These are phyloP conservation scores for Aphelinus atriplicis DNA, from an alignment of 1,140 invertebrate genomes.

Conservation along the genomic window DNA sequence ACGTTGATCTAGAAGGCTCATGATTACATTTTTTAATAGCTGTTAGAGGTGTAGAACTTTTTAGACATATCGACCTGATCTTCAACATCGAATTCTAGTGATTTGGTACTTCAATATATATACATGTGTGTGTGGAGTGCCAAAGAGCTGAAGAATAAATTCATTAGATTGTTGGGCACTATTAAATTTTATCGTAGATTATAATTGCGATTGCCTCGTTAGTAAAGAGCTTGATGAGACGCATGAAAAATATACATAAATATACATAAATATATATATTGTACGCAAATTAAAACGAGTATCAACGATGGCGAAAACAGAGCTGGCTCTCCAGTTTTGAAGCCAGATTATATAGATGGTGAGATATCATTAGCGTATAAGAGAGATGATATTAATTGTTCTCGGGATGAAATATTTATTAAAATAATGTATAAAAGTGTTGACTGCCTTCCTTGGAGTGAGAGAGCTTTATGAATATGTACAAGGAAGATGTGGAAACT, in stretches of 20 bases:
- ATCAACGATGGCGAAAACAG: not conserved
- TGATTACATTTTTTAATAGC: not conserved
- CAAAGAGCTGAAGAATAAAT: slow-evolving; percentile 13
- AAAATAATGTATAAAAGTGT: slow-evolving; percentile 22
- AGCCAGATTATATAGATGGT: not conserved
- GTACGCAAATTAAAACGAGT: not conserved
- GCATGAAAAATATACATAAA: not conserved
- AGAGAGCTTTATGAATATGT: slow-evolving; percentile 8
- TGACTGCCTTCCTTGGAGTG: slow-evolving; percentile 30
- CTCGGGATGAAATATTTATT: slow-evolving; percentile 2
- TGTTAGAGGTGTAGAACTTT: slow-evolving; percentile 22
- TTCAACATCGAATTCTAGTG: not conserved
- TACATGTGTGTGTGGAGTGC: not conserved
- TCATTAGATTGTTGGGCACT: slow-evolving; percentile 5
- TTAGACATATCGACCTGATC: slow-evolving; percentile 30
- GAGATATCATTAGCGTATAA: slow-evolving; percentile 47
- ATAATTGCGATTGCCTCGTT: slow-evolving; percentile 4
- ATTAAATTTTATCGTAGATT: slow-evolving; percentile 6
- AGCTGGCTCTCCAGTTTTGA: not conserved
- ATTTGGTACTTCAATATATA: not conserved
- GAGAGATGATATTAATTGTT: slow-evolving; percentile 35
- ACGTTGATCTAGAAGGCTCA: not conserved
- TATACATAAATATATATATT: not conserved
- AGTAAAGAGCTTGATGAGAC: not conserved
- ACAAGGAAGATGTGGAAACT: slow-evolving; percentile 10